Conservation (phyloP, 2,888 invertebrate species). For the Macrophya alboannulata region DNA sequence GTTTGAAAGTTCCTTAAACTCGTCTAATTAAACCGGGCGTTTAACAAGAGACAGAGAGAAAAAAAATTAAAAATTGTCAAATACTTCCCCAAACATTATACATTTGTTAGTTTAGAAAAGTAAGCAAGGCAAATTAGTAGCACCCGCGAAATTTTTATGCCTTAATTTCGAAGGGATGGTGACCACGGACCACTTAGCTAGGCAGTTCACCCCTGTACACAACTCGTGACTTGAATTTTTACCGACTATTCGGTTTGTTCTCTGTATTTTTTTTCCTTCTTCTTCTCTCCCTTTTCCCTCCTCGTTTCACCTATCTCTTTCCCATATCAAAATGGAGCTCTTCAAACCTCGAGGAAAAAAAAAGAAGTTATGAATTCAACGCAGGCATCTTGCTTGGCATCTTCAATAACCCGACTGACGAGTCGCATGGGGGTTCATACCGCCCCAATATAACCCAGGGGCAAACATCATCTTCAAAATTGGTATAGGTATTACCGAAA, state of each 20-base stretch:
- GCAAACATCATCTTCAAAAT: neutral
- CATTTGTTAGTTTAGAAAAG: neutral
- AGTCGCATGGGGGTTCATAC: constrained; percentile 1
- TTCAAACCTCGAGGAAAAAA: constrained; percentile 20
- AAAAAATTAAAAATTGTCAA: neutral
- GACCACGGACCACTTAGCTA: neutral
- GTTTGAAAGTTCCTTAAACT: neutral
- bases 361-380: constrained; percentile 29
- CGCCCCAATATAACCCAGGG: neutral
- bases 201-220: neutral
- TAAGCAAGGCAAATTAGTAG: neutral
- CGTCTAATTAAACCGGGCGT: neutral
- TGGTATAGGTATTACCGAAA: neutral
- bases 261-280: neutral
- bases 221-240: constrained; percentile 39
- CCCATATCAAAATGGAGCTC: constrained; percentile 24
- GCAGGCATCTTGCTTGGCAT: constrained; percentile 59
- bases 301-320: neutral
- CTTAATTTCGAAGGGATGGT: constrained; percentile 11
- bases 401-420: constrained; percentile 49
- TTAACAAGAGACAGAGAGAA: no score
- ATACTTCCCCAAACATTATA: neutral
- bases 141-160: neutral
- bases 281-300: neutral
- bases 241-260: constrained; percentile 15